phyloP scores from a whole-genome alignment of 2,888 invertebrate genomes.

The Andrena chrysosceles region DNA sequence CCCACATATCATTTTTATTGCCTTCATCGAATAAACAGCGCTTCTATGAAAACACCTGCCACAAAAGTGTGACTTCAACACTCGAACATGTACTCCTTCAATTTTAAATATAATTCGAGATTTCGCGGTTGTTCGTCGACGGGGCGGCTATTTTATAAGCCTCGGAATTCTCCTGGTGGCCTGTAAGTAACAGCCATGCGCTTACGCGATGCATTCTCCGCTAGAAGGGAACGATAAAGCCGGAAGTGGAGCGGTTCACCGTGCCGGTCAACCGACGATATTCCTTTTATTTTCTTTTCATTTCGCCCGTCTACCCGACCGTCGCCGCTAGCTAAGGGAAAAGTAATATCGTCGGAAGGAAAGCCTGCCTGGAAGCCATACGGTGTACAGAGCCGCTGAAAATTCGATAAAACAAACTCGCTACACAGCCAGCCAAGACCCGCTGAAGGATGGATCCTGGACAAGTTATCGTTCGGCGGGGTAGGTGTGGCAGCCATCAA shows the following conservation, averaged over 20 bases:
- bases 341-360: constrained; percentile 61
- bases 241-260: background rate
- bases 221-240: constrained; percentile 29
- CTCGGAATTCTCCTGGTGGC: background rate
- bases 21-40: no score
- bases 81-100: background rate
- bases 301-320: constrained; percentile 38
- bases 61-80: background rate
- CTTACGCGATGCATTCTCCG: constrained; percentile 25
- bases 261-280: constrained; percentile 49
- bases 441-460: constrained; percentile 64
- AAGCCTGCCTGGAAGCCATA: constrained; percentile 60
- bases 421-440: constrained; percentile 51
- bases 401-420: constrained; percentile 72
- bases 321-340: constrained; percentile 32
- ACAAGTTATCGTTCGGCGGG: constrained; percentile 66
- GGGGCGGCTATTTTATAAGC: background rate
- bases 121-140: background rate
- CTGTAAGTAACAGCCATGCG: constrained; percentile 16
- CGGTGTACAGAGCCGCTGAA: constrained; percentile 54
- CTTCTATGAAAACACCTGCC: background rate
- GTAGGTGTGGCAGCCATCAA: constrained; percentile 70
- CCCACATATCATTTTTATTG: no score
- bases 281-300: constrained; percentile 57
- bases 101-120: background rate